These are phyloP conservation scores for Cepaea hortensis DNA, from an alignment of 2,888 invertebrate species.

Conservation along the genomic window DNA sequence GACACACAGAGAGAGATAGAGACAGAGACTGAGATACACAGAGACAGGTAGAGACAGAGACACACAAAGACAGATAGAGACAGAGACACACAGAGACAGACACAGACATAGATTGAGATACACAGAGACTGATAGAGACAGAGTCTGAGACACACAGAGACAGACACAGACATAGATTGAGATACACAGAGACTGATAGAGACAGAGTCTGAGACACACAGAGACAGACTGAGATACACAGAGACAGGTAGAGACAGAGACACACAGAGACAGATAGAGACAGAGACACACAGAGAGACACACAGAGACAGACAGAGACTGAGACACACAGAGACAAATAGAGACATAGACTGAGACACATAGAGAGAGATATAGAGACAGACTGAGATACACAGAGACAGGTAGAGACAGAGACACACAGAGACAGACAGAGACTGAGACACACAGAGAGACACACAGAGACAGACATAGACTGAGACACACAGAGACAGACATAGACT, in stretches of 20 bases:
- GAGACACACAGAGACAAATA: slow-evolving; percentile 4
- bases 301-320: neutral
- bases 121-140: neutral
- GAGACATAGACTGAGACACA: slow-evolving; percentile 10
- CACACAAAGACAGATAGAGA: no score
- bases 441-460: no score
- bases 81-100: no score
- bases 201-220: neutral
- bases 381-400: neutral
- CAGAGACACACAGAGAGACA: neutral
- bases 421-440: neutral
- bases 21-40: neutral
- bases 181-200: neutral
- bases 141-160: no score
- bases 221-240: neutral
- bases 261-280: neutral
- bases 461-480: no score
- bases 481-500: no score
- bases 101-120: neutral
- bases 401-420: neutral
- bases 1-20: slow-evolving; percentile 3
- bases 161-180: neutral
- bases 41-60: no score
- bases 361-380: neutral
- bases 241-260: neutral